Evolutionary conservation across 64 coral and sea anemone species (phyloP), one percentile per base, ranked within the genome.

Genomic region (Hydrozoanthus tunicans): DNA sequence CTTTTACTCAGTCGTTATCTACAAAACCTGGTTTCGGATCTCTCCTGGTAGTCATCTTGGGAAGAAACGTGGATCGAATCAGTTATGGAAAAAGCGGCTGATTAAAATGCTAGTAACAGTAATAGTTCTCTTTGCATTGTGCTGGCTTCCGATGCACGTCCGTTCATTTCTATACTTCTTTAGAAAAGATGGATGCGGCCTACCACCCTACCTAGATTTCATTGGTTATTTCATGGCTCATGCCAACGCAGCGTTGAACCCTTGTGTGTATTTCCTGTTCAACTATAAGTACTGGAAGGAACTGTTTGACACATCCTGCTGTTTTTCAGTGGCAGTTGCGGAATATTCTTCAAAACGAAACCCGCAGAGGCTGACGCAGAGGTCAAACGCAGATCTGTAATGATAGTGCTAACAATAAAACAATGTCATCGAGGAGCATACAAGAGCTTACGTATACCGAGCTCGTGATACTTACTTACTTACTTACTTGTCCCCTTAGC

Each of bases 71-170:
- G 24, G 62, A 59, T 15, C 11, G 2, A 73, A 91, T 24, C 62
- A 91, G 59, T 27, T 83, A n/a, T 82, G 78, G 54, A 91, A 82
- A 67, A 91, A 81, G 80, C 79, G 80, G 20, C 57, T 91, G 25
- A 20, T 91, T 7, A 70, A 73, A 82, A 91, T 81, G 90, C 54
- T 91, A 32, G 43, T 91, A 5, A 83, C 69, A 12, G 56, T 91
- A 17, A 78, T 91, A 10, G 55, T 83, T 13, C 65, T 83, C 8
- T 91, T 91, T 52, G 90, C 90, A 17, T 54, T 91, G 9, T 91
- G 90, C 6, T 91, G 90, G 90, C 25, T 91, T 71, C 90, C 90
- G 0, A 56, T 91, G 90, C 90, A 91, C 78, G 90, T 91, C 15
- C 77, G 69, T 57, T 88, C 84, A 6, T 88, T 88, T 73, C 69